Evolutionary conservation across 2,113 vertebrate genomes (phyloP), one percentile per base, ranked within the genome.

Genomic region (Origma solitaria): DNA sequence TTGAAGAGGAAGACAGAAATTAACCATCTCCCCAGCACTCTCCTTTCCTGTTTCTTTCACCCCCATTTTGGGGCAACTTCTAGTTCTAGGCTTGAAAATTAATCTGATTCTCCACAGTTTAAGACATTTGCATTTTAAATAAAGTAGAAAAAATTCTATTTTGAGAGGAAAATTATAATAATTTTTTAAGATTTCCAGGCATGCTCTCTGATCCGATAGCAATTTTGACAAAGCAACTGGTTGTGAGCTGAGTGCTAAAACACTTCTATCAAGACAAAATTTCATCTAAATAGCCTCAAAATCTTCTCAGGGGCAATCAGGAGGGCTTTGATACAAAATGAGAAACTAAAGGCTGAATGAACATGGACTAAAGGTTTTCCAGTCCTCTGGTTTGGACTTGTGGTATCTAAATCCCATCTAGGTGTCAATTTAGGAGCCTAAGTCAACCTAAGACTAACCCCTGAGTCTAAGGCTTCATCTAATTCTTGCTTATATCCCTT

Each of bases 11-110:
- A 70, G 6, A 30, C 11, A 56, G 17, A 33, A 60, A 56, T 31
- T 16, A 45, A 3, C 3, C 10, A 13, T 37, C 6, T 70, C 20
- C 12, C 69, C 28, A 37, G 31, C 7, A n/a, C 3, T 65, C 5
- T 1, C 1, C 3, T 65, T 82, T 61, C 23, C 21, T 44, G 2
- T 44, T 73, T 8, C 8, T 57, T 66, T 80, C 28, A 62, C 3
- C 1, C 4, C 2, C 2, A 3, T 68, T 86, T 86, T 40, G 13
- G 6, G 17, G 10, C 17, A 47, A 2, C 2, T 14, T 62, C 13
- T 20, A 37, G 3, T 19, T 83, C 31, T 35, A 76, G n/a, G 2
- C 10, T 77, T 81, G 50, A 61, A 65, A 73, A 78, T 33, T 0
- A 54, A 35, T 33, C 25, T 69, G 40, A 72, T 57, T 25, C 5